These are phyloP conservation scores for Eurytoma adleriae DNA, from an alignment of 2,888 invertebrate species.

Conservation along the genomic window DNA sequence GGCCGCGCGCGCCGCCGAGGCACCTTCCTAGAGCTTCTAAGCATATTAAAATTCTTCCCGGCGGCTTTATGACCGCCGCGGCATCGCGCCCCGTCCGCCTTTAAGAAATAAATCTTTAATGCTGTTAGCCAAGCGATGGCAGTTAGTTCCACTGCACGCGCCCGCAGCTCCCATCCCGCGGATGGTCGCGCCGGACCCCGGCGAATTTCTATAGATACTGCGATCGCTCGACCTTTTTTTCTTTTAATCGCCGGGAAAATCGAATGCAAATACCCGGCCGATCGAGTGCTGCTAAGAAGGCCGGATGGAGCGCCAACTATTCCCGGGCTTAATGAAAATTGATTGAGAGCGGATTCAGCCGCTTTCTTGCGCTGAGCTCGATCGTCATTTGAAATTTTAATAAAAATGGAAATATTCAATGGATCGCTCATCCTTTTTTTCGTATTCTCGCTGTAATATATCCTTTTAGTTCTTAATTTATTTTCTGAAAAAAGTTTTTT, in stretches of 20 bases:
- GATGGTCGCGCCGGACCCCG: constrained; percentile 3
- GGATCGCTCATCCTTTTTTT: too few relatives aligned
- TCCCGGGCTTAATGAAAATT: constrained; percentile 28
- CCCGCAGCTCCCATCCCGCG: neutral
- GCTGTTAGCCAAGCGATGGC: constrained; percentile 63
- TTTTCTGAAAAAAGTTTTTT: too few relatives aligned
- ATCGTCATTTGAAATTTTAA: neutral
- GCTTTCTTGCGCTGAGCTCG: neutral
- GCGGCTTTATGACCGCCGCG: constrained; percentile 53
- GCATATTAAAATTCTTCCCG: constrained; percentile 68
- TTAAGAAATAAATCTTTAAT: constrained; percentile 67
- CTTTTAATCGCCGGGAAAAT: constrained; percentile 9
- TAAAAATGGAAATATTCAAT: neutral
- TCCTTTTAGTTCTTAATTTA: too few relatives aligned
- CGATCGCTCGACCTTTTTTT: neutral
- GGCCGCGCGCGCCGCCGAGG: neutral
- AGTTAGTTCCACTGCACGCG: constrained; percentile 49
- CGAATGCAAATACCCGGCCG: constrained; percentile 8
- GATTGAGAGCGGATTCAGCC: neutral
- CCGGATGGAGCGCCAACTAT: neutral
- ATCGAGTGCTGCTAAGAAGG: neutral
- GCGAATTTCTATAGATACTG: constrained; percentile 3
- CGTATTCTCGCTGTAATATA: too few relatives aligned
- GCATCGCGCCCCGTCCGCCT: constrained; percentile 42
- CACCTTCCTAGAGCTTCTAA: constrained; percentile 70